Evolutionary conservation across 2,113 vertebrate species (phyloP).

Genomic region (Morone chrysops): DNA sequence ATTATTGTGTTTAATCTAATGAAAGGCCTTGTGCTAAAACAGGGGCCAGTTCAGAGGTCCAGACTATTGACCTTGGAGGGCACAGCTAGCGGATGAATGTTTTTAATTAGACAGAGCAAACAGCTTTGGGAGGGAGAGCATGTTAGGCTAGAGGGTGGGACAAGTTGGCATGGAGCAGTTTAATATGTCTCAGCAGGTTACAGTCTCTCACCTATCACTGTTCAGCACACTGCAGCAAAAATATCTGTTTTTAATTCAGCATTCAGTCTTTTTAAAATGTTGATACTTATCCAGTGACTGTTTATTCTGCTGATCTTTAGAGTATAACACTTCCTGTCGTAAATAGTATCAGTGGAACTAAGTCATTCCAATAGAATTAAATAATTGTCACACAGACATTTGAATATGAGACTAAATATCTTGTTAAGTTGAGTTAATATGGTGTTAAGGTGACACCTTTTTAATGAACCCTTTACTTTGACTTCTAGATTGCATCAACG

Average conservation of each 20-base stretch:
- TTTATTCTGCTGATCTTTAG: too few relatives aligned
- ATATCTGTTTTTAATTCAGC: slow-evolving; percentile 25
- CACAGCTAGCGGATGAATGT: slow-evolving; percentile 83
- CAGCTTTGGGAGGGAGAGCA: slow-evolving; percentile 60
- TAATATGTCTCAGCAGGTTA: slow-evolving; percentile 57
- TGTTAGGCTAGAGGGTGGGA: slow-evolving; percentile 24
- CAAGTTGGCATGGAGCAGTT: slow-evolving; percentile 39
- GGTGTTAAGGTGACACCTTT: not conserved
- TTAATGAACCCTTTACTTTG: not conserved
- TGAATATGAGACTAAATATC: not conserved
- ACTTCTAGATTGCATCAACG: not conserved
- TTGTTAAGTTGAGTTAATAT: not conserved
- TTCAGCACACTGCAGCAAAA: slow-evolving; percentile 25
- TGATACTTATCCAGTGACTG: not conserved
- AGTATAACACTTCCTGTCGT: too few relatives aligned
- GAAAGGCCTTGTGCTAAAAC: slow-evolving; percentile 92
- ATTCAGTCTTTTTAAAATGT: not conserved
- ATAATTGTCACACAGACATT: not conserved
- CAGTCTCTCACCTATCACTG: slow-evolving; percentile 41
- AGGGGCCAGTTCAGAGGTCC: slow-evolving; percentile 93
- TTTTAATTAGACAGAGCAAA: slow-evolving; percentile 91
- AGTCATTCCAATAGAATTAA: not conserved
- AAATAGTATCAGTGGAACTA: not conserved
- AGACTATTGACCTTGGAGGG: slow-evolving; percentile 88
- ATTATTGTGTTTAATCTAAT: slow-evolving; percentile 99